phyloP scores from a whole-genome alignment of 2,797 vertebrate genomes.

The Loriculus beryllinus region DNA sequence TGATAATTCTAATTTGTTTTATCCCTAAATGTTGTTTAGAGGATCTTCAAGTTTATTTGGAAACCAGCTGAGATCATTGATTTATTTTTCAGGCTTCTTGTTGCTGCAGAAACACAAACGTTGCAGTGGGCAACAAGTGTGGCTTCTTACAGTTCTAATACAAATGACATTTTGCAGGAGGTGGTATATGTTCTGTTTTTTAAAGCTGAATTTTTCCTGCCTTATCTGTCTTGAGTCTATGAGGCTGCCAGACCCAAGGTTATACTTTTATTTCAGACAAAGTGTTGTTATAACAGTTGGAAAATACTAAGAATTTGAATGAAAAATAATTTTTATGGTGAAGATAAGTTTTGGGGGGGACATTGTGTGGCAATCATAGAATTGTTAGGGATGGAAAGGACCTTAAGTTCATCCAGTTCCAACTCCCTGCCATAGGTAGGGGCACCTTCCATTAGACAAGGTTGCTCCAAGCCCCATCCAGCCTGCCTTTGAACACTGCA shows the following conservation, averaged over 20 bases:
- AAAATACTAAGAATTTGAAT: background rate
- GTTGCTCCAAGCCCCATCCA: background rate
- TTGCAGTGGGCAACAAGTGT: background rate
- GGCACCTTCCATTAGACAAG: background rate
- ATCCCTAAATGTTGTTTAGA: rapidly evolving
- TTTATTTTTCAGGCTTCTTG: background rate
- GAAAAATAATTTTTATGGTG: background rate
- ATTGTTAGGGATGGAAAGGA: background rate
- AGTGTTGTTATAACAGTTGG: background rate
- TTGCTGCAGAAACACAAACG: background rate
- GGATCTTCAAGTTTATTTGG: background rate
- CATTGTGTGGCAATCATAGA: rapidly evolving
- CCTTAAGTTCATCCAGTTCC: background rate
- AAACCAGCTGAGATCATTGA: background rate
- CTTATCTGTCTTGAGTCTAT: background rate
- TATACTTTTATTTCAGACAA: background rate
- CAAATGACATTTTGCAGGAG: background rate
- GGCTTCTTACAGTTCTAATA: background rate
- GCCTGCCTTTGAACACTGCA: background rate
- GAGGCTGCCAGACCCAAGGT: background rate
- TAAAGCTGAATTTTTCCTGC: background rate
- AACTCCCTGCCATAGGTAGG: background rate
- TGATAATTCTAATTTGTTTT: background rate
- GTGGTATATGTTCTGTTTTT: background rate
- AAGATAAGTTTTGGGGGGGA: background rate